Conservation (phyloP, 2,113 vertebrate genomes). For the Hipposideros armiger region DNA sequence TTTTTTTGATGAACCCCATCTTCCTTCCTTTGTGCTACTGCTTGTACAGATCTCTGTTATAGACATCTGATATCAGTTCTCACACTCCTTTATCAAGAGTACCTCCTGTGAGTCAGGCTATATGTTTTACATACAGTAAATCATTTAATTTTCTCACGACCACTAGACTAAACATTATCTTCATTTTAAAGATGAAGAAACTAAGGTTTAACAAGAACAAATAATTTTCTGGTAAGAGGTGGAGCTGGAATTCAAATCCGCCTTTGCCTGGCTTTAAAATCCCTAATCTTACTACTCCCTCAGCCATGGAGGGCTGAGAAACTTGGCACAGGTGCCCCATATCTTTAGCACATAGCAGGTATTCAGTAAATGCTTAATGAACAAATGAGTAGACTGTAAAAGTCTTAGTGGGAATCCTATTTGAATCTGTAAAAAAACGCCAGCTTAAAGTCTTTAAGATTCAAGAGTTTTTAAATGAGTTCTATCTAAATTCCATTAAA, state of each 20-base stretch:
- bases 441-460: neutral
- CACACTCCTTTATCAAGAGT: neutral
- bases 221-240: neutral
- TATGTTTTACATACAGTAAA: neutral
- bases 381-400: neutral
- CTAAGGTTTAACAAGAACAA: slow-evolving; percentile 36
- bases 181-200: slow-evolving; percentile 29
- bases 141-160: neutral
- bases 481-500: slow-evolving; percentile 18
- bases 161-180: slow-evolving; percentile 26
- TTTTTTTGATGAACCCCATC: neutral
- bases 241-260: slow-evolving; percentile 9
- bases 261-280: neutral
- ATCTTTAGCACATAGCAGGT: neutral
- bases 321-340: neutral
- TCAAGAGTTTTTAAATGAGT: neutral
- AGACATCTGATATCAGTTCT: neutral
- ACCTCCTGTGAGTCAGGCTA: neutral
- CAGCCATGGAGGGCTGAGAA: neutral
- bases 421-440: slow-evolving; percentile 24
- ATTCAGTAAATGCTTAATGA: neutral
- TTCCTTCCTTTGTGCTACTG: neutral
- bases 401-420: neutral
- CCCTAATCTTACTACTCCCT: neutral
- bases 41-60: neutral